Evolutionary conservation across 2,113 vertebrate genomes (phyloP).

Genomic region (Dasyprocta punctata): DNA sequence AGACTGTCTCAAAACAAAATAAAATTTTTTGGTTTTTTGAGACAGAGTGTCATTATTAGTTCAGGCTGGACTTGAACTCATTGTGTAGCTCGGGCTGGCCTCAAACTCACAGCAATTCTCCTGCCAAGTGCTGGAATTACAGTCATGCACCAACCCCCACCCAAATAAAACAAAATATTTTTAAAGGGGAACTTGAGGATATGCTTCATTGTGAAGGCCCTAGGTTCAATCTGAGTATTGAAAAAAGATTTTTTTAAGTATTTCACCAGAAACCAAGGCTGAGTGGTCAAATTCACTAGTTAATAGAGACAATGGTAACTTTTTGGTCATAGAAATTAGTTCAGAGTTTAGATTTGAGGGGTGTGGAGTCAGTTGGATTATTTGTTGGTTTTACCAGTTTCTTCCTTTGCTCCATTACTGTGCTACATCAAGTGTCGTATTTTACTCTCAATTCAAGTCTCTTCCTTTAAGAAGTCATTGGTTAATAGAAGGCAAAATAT

Average conservation of each 20-base stretch:
- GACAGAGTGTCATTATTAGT: no score
- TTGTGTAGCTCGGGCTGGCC: no score
- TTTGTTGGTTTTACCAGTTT: constrained; percentile 23
- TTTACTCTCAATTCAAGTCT: background rate
- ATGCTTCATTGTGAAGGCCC: background rate
- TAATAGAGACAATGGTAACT: background rate
- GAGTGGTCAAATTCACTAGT: background rate
- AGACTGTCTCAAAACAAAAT: background rate
- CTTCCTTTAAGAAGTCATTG: constrained; percentile 2
- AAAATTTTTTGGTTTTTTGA: no score
- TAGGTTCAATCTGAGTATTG: background rate
- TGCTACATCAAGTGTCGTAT: background rate
- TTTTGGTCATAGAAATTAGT: background rate
- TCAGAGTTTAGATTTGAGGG: background rate
- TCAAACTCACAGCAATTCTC: no score
- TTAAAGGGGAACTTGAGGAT: background rate
- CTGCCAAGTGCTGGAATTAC: no score
- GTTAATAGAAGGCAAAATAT: background rate
- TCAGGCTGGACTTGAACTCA: no score
- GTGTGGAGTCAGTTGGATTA: background rate
- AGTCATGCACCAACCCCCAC: no score
- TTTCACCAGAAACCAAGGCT: background rate
- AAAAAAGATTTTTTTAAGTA: background rate
- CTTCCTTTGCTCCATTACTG: background rate
- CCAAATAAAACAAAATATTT: background rate